phyloP scores from a whole-genome alignment of 30 jellyfish, hydroid and myxozoan species.

The Hydractinia echinata region DNA sequence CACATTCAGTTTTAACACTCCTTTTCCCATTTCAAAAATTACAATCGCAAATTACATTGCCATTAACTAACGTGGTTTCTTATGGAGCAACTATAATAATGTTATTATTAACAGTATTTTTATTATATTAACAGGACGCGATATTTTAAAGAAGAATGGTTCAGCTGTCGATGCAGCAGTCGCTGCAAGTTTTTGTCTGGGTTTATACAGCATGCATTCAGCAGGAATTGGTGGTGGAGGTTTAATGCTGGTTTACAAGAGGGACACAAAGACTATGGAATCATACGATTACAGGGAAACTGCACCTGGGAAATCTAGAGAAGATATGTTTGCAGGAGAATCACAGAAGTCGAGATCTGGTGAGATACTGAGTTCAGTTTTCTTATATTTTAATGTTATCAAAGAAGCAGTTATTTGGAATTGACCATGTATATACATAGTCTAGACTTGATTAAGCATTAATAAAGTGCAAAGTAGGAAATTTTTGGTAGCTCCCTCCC shows the following conservation, averaged over 20 bases:
- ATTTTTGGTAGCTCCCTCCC: too few species aligned
- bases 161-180: slow-evolving; percentile 99
- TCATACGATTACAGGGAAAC: slow-evolving; percentile 78
- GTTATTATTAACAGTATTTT: not conserved
- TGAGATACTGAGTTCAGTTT: not conserved
- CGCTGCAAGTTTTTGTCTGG: slow-evolving; percentile 86
- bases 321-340: slow-evolving; percentile 89
- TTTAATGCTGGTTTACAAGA: slow-evolving; percentile 82
- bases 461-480: not conserved
- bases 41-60: too few species aligned
- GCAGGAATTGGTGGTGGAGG: slow-evolving; percentile 99
- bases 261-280: slow-evolving; percentile 57
- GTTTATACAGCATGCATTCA: slow-evolving; percentile 97
- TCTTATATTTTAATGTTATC: not conserved
- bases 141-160: slow-evolving; percentile 72
- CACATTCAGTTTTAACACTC: too few species aligned
- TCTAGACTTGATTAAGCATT: not conserved
- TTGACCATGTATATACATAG: not conserved
- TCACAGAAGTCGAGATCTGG: slow-evolving; percentile 75
- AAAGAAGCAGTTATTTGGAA: not conserved
- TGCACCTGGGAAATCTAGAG: slow-evolving; percentile 98
- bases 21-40: too few species aligned
- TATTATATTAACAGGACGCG: slow-evolving; percentile 57
- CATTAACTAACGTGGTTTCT: too few species aligned
- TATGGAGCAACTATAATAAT: not conserved